A percentile compares a stretch with the other conserved stretches of the same genome.
These are phyloP conservation scores for Nothocercus julius DNA, from an alignment of 2,113 vertebrate species.

Conservation along the genomic window DNA sequence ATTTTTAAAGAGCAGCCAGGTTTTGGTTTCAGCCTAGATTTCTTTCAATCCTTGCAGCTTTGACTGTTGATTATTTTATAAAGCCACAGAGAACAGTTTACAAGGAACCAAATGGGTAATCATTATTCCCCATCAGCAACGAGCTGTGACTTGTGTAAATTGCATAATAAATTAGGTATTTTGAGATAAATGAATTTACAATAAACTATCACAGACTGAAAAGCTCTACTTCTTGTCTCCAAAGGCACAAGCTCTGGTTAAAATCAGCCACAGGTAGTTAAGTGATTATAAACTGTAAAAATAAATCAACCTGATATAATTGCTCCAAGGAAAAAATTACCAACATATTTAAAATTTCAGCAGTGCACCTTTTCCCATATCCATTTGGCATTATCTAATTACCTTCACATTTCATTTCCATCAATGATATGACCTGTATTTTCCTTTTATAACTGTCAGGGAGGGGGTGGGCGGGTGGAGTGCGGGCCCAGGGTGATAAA, in stretches of 20 bases:
- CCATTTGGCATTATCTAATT: conserved; percentile 91
- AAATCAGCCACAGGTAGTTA: conserved; percentile 84
- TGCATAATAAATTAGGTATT: conserved; percentile 64
- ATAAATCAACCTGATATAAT: conserved; percentile 87
- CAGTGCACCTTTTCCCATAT: conserved; percentile 81
- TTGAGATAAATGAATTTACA: conserved; percentile 72
- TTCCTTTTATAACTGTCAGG: conserved; percentile 79
- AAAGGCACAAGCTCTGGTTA: conserved; percentile 78
- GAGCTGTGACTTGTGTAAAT: conserved; percentile 67
- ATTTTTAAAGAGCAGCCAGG: background rate
- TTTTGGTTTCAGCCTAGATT: conserved; percentile 19
- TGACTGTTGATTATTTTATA: conserved; percentile 62
- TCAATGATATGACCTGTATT: conserved; percentile 91
- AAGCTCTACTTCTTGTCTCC: conserved; percentile 75
- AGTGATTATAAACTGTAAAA: conserved; percentile 83
- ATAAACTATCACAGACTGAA: conserved; percentile 66
- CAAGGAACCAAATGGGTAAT: conserved; percentile 67
- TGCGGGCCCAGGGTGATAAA: conserved; percentile 85
- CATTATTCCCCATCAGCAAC: conserved; percentile 67
- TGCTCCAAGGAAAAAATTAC: conserved; percentile 81
- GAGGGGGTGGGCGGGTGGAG: conserved; percentile 79
- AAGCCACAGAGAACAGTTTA: conserved; percentile 65
- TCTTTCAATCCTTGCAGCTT: conserved; percentile 50
- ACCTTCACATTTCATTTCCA: conserved; percentile 92
- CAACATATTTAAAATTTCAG: conserved; percentile 84